Conservation (phyloP, 1,140 invertebrate species). For the Sitophilus oryzae region DNA sequence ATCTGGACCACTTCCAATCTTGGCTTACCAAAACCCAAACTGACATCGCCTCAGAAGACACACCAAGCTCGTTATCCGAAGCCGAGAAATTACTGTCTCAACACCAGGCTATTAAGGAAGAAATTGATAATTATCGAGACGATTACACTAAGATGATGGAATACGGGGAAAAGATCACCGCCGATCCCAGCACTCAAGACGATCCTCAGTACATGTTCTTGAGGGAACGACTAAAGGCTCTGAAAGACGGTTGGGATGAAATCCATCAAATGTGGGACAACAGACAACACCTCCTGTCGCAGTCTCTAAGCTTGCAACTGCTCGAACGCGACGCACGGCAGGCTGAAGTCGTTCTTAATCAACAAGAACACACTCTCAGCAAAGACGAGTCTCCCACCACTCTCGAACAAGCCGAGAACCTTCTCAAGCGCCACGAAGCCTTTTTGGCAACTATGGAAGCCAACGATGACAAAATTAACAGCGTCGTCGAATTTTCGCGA, state of each 20-base stretch:
- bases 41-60: slow-evolving; percentile 96
- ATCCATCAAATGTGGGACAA: slow-evolving; percentile 99
- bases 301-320: slow-evolving; percentile 91
- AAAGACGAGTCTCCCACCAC: slow-evolving; percentile 88
- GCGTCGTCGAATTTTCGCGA: slow-evolving; percentile 87
- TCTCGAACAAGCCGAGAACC: slow-evolving; percentile 94
- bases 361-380: slow-evolving; percentile 90
- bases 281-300: slow-evolving; percentile 87
- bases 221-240: slow-evolving; percentile 88
- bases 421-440: slow-evolving; percentile 95
- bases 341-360: slow-evolving; percentile 93
- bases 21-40: slow-evolving; percentile 98
- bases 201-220: slow-evolving; percentile 99
- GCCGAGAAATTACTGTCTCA: slow-evolving; percentile 94
- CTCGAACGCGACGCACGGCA: slow-evolving; percentile 95
- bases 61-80: slow-evolving; percentile 90
- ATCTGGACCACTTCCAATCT: slow-evolving; percentile 94
- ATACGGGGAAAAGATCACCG: slow-evolving; percentile 92
- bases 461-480: slow-evolving; percentile 98
- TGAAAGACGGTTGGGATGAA: slow-evolving; percentile 98
- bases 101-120: slow-evolving; percentile 96
- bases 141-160: slow-evolving; percentile 99
- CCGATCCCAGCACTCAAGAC: slow-evolving; percentile 64
- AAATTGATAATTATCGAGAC: slow-evolving; percentile 97
- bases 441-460: slow-evolving; percentile 99